Evolutionary conservation across 1,140 invertebrate genomes (phyloP), one percentile per base, ranked within the genome.

Genomic region (Potamilus streckersoni): DNA sequence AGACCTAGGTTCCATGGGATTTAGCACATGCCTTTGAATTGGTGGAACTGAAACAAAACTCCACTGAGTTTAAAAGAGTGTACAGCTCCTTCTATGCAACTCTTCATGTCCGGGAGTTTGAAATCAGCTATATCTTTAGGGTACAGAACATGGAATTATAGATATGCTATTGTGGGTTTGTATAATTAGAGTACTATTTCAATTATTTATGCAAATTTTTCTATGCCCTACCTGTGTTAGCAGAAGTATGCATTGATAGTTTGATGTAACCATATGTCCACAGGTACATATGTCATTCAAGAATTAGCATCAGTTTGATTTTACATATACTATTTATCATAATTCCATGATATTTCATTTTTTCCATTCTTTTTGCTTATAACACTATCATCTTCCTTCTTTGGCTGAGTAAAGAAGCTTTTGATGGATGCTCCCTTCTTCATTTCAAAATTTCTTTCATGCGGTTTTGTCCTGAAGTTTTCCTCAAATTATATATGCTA

Each of bases 61-160:
- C 38, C 11, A 0, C 38, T 49, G 38, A 78, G 23, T 78, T 69
- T 57, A 71, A 71, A 61, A 75, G 71, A 20, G 57, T 80, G 15
- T 70, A 75, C 38, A 63, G 75, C 2, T 16, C 69, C 58, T 80
- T 80, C 59, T 64, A 65, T 65, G 38, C 59, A 49, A 72, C 79
- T 1, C 74, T 80, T 76, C 49, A 64, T 17, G 61, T 71, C n/a
- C 20, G 49, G 16, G 27, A 55, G 64, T n/a, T 62, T 23, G 15
- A 63, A 4, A 79, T 79, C 13, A 63, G 38, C 20, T 63, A 70
- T 19, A 77, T 80, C 58, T 71, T 77, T 20, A 73, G 79, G 38
- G 64, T 80, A 27, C 72, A 80, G 60, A 80, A 80, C 64, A 71
- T 69, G 13, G 79, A 80, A 58, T 66, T 80, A 8, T 80, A 74